Base-by-base conservation (phyloP, 2,888 invertebrate genomes). In the Poecilus cupreus region DNA sequence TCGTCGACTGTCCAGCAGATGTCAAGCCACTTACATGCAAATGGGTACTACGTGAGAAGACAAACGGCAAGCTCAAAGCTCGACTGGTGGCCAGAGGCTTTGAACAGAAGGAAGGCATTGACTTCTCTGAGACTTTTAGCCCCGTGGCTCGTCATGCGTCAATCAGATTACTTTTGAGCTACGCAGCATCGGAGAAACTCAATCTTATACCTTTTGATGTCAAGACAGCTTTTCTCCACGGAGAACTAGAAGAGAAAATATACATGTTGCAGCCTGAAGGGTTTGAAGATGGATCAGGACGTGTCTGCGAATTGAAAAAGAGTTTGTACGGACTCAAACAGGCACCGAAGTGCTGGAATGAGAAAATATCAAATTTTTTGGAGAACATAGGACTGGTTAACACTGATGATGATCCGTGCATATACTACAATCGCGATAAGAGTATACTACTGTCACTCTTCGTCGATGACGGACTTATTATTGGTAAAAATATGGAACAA, bases 101-200 rank as follows among this genome's bases (percentile, higher is more conserved):
- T 80, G 84, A 85, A 37, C 68, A 68, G 68, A 68, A 32, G 80
- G 70, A 43, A 82, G 39, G 84, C n/a, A 75, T 74, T n/a, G 84
- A 85, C 79, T 85, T 84, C 77, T 74, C 20, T 11, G 82, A 84
- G 80, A 83, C 83, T 3, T 85, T 85, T 75, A 83, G 83, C 82
- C 85, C 84, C 18, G 85, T 85, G 13, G 84, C 84, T 79, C 79
- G 84, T 51, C 82, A 84, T 82, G 82, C 74, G 10, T 83, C 83
- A 4, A 83, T 85, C 76, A 78, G 84, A 79, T 79, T 85, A 32
- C 54, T 85, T 18, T 57, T 85, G 8, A 85, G 84, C 80, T 46
- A 82, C 22, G 84, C 37, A 68, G 32, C 78, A 37, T 78, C 78
- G 37, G 57, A 57, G 26, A 77, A 75, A 6, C 54, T 83, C 70